Evolutionary conservation across 2,888 invertebrate species (phyloP).

Genomic region (Lumbricus terrestris): DNA sequence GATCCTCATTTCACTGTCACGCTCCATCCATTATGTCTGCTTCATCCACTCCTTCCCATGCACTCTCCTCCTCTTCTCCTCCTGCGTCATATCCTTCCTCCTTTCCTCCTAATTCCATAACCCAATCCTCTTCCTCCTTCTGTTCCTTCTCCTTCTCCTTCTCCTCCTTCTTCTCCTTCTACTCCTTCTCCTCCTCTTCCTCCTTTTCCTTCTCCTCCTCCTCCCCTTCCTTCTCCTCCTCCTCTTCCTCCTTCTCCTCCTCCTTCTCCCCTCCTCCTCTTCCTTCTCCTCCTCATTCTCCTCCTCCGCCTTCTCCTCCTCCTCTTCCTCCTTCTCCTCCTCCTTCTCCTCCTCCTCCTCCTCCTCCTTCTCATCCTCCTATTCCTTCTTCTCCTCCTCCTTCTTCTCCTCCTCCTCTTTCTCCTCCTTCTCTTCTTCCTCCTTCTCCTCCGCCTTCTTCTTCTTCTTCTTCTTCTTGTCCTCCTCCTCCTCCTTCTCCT

Average conservation of each 20-base stretch:
- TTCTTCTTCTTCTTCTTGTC: neutral
- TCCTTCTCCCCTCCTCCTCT: too few relatives aligned
- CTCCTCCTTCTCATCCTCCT: too few relatives aligned
- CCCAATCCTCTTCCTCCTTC: neutral
- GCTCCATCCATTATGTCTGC: neutral
- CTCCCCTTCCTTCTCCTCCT: too few relatives aligned
- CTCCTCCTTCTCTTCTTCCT: neutral
- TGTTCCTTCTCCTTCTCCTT: neutral
- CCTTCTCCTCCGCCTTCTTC: neutral
- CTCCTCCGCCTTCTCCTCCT: too few relatives aligned
- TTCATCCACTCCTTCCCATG: neutral
- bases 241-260: neutral
- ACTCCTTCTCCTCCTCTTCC: too few relatives aligned
- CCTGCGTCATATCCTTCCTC: neutral
- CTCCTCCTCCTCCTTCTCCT: neutral
- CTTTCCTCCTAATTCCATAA: too few relatives aligned
- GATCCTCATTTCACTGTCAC: neutral
- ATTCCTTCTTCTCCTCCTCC: neutral
- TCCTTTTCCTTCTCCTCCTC: too few relatives aligned
- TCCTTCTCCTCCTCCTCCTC: too few relatives aligned
- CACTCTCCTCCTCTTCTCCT: neutral
- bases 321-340: too few relatives aligned
- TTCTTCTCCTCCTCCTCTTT: too few relatives aligned
- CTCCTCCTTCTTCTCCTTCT: neutral
- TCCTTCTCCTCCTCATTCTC: too few relatives aligned